These are phyloP conservation scores for Ceraclea dissimilis DNA, from an alignment of 2,888 invertebrate species.

Conservation along the genomic window DNA sequence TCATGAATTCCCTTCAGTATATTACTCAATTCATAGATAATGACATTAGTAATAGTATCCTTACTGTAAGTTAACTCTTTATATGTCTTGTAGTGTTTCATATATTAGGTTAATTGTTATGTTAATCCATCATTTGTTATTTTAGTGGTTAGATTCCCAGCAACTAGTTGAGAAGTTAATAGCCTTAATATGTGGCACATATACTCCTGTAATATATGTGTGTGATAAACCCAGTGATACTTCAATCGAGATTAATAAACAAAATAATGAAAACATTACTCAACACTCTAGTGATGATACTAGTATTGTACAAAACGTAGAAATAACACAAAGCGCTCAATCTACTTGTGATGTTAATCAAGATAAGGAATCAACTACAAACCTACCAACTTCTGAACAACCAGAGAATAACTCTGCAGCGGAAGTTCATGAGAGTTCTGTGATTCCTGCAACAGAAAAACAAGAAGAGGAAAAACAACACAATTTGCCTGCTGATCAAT, in stretches of 20 bases:
- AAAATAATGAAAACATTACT: no score
- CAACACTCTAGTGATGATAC: no score
- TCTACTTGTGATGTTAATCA: no score
- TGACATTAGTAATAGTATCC: slow-evolving; percentile 62
- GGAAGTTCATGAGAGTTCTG: slow-evolving; percentile 1
- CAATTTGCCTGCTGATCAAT: background rate
- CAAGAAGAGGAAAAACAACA: background rate
- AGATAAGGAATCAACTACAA: background rate
- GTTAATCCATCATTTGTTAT: background rate
- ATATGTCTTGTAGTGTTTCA: no score
- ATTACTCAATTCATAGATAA: slow-evolving; percentile 74
- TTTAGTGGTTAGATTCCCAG: slow-evolving; percentile 86
- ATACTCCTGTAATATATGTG: background rate
- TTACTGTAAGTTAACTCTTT: slow-evolving; percentile 29
- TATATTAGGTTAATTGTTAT: no score
- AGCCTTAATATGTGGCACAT: slow-evolving; percentile 46
- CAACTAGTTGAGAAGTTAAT: slow-evolving; percentile 76
- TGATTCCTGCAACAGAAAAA: background rate
- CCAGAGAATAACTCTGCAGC: background rate
- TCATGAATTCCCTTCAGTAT: slow-evolving; percentile 87
- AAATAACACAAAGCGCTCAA: no score
- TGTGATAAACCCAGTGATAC: background rate
- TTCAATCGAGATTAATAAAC: background rate
- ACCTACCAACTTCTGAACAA: background rate
- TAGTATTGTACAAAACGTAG: no score